A percentile compares a stretch with the other conserved stretches of the same genome.
These are phyloP conservation scores for Polymixis flavicincta DNA, from an alignment of 2,888 invertebrate species.

Conservation along the genomic window DNA sequence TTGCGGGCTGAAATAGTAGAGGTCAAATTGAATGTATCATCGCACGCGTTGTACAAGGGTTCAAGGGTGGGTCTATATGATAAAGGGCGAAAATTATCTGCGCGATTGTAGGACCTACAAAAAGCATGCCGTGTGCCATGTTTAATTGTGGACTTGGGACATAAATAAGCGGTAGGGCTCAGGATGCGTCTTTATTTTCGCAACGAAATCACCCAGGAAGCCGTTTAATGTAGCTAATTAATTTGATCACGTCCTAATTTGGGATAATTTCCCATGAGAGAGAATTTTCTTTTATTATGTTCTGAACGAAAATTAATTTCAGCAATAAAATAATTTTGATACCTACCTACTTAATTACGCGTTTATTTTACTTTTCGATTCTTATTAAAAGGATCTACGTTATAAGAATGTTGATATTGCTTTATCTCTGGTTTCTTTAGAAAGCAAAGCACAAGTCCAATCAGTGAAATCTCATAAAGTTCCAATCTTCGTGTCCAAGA, in stretches of 20 bases:
- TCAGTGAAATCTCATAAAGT: conserved; percentile 38
- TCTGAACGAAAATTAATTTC: conserved; percentile 20
- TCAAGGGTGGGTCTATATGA: no score
- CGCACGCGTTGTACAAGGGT: no score
- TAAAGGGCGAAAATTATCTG: no score
- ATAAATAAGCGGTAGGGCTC: not conserved
- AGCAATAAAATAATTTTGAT: conserved; percentile 21
- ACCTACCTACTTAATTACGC: conserved; percentile 18
- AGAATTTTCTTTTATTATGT: conserved; percentile 29
- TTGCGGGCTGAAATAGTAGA: no score
- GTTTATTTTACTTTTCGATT: not conserved
- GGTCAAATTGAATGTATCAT: no score
- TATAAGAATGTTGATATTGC: not conserved
- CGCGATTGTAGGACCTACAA: no score
- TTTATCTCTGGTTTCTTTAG: conserved; percentile 3
- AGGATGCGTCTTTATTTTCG: not conserved
- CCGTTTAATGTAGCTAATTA: conserved; percentile 19
- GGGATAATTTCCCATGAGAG: conserved; percentile 47
- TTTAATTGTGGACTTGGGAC: not conserved
- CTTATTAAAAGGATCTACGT: not conserved
- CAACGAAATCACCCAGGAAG: conserved; percentile 6
- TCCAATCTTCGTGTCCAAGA: conserved; percentile 52
- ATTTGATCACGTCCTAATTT: conserved; percentile 35
- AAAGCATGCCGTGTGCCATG: no score
- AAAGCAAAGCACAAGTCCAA: conserved; percentile 27